Conservation (phyloP, 1,140 invertebrate species). For the Cydia splendana region DNA sequence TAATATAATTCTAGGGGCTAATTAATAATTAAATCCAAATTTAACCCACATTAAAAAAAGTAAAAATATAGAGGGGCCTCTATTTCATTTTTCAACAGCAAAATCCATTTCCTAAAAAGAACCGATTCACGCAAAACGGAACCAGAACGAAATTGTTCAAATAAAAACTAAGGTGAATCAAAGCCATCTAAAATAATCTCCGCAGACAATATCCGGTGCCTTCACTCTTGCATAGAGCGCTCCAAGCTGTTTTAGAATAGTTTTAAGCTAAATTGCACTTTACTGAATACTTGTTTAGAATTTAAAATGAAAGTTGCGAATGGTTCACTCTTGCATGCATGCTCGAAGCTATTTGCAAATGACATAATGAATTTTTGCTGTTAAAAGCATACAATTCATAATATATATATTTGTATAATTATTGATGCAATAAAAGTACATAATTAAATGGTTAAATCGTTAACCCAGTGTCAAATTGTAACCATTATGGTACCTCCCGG, state of each 20-base stretch:
- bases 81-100: not conserved
- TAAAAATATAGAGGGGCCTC: not conserved
- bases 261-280: conserved; percentile 15
- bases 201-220: conserved; percentile 54
- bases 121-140: conserved; percentile 25
- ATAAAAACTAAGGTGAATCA: conserved; percentile 39
- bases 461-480: too few species aligned
- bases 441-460: too few species aligned
- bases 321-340: not conserved
- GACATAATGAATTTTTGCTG: conserved; percentile 34
- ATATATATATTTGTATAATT: too few species aligned
- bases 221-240: conserved; percentile 36
- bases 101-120: conserved; percentile 17
- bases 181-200: conserved; percentile 60
- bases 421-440: too few species aligned
- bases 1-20: too few species aligned
- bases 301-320: not conserved
- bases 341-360: not conserved
- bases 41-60: not conserved
- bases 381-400: conserved; percentile 27
- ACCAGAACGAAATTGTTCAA: conserved; percentile 23
- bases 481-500: too few species aligned
- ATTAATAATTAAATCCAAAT: too few species aligned
- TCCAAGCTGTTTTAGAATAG: conserved; percentile 30
- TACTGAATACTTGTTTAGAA: not conserved